These are phyloP conservation scores for Endotricha flammealis DNA, from an alignment of 2,888 invertebrate genomes.

Conservation along the genomic window DNA sequence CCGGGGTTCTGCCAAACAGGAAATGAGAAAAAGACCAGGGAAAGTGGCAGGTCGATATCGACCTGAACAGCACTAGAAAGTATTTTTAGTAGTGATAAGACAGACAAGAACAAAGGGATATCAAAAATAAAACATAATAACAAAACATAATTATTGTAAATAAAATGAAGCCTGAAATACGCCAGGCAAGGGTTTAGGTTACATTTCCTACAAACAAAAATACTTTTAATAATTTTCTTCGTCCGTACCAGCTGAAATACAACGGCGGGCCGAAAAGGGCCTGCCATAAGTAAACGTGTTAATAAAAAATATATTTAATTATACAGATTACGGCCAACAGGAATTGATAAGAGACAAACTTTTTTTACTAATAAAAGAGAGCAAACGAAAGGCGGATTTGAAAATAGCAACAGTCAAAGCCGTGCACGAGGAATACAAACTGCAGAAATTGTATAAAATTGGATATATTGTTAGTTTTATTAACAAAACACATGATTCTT, in stretches of 20 bases:
- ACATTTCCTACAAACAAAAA: too few species aligned
- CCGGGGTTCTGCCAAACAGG: slow-evolving; percentile 6
- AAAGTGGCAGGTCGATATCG: slow-evolving; percentile 14
- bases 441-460: slow-evolving; percentile 10
- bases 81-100: slow-evolving; percentile 24
- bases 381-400: background rate
- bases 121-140: slow-evolving; percentile 20
- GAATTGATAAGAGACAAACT: slow-evolving; percentile 7
- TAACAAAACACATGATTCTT: slow-evolving; percentile 4
- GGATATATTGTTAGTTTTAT: slow-evolving; percentile 13
- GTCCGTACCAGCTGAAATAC: too few species aligned
- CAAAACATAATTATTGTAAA: too few species aligned
- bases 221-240: too few species aligned
- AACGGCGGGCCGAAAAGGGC: too few species aligned
- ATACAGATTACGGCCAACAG: background rate
- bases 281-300: background rate
- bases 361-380: slow-evolving; percentile 3
- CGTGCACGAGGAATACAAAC: slow-evolving; percentile 8
- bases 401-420: background rate
- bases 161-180: too few species aligned
- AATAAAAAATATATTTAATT: background rate
- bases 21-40: slow-evolving; percentile 21
- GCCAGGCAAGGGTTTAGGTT: too few species aligned
- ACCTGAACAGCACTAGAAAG: slow-evolving; percentile 25
- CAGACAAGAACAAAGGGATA: slow-evolving; percentile 23